Evolutionary conservation across 1,140 invertebrate species (phyloP), one percentile per base, ranked within the genome.

Genomic region (Hylaeus volcanicus): DNA sequence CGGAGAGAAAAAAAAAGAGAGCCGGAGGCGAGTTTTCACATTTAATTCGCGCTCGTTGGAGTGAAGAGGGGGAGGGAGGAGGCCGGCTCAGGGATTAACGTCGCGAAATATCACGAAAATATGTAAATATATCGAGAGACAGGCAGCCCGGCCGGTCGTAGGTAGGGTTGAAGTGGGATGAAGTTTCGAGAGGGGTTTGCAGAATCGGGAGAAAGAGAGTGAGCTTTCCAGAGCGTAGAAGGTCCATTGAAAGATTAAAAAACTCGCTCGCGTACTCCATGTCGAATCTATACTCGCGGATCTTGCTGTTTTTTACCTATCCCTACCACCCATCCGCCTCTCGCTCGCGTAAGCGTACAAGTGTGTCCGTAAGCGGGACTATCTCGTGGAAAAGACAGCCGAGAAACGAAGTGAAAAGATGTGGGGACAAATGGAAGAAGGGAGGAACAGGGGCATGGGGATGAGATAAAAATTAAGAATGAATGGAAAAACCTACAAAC

Each of bases 101-200:
- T 90, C 74, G 83, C 86, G 82, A 88, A 89, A 87, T 90, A 90
- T 91, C 79, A 84, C 83, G 85, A 88, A 91, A 90, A 90, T 91
- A 89, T 91, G 87, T 90, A 91, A 92, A 91, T 91, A 89, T 88
- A 87, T 90, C 88, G 87, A 87, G 83, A 89, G 87, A 84, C 85
- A 87, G 83, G 80, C 86, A 86, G 85, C 83, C 63, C 4, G 86
- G 72, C 77, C 86, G 83, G 85, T 70, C 85, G 77, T 55, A 68
- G 82, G 77, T 78, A 69, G 74, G 79, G 76, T 77, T 82, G 72
- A 87, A 88, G 86, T 83, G 86, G 86, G 83, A 81, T 86, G 78
- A 87, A 84, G 79, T 74, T 87, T 87, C 82, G 85, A 87, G 85
- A 84, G 86, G 81, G 81, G 51, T 69, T 72, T 71, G 68, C 55